Base-by-base conservation (phyloP, 2,888 invertebrate species). In the Epiblema foenella region DNA sequence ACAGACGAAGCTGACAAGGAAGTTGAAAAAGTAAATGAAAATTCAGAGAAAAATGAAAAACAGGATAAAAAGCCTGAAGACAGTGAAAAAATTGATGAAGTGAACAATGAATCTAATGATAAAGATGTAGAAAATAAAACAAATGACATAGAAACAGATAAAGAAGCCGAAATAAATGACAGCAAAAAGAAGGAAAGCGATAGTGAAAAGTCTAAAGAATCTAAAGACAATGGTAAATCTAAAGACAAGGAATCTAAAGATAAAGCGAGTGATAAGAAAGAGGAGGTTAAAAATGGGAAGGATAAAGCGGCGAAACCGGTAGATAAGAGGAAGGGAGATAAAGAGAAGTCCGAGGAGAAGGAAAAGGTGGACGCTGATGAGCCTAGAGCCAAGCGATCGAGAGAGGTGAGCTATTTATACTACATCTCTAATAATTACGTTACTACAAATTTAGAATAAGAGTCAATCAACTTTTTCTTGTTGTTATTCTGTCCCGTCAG, bases 371-470 rank as follows among this genome's bases (percentile, higher is more conserved):
- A 86, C 17, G 68, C 74, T 0, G 82, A 79, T 0, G 93, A 93
- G 74, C 91, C 91, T 0, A 80, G 91, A 77, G 91, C 91, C 54
- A 93, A 92, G 77, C 81, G 92, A 77, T 87, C 88, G 80, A 88
- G 93, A 81, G 93, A 93, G 88, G 92, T 92, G 57, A 78, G 83
- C 74, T 9, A 24, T n/a, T 20, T 46, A n/a, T n/a, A n/a, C n/a
- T n/a, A n/a, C n/a, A n/a, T n/a, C n/a, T n/a, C n/a, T n/a, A n/a
- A n/a, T n/a, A n/a, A n/a, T n/a, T n/a, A n/a, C n/a, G n/a, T n/a
- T n/a, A n/a, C n/a, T n/a, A n/a, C n/a, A n/a, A n/a, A n/a, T n/a
- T n/a, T n/a, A n/a, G n/a, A n/a, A n/a, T n/a, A n/a, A n/a, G n/a
- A n/a, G n/a, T n/a, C n/a, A n/a, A n/a, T n/a, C n/a, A n/a, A n/a